Base-by-base conservation (phyloP, 2,797 vertebrate genomes). In the Fistularia tabacaria region DNA sequence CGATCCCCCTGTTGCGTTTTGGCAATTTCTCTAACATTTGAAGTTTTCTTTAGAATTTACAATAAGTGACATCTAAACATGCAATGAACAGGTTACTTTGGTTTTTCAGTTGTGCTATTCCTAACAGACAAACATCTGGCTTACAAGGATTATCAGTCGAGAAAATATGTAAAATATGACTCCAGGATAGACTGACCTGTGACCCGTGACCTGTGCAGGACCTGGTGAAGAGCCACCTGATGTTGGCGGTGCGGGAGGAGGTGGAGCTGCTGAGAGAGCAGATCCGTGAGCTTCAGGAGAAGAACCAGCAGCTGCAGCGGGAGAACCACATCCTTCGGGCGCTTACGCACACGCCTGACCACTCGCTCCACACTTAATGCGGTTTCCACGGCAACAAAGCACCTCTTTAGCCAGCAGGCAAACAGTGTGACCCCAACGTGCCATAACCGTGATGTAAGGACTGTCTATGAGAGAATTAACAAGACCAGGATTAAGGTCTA, bases 221-320 rank as follows among this genome's bases (percentile, higher is more conserved):
- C 80, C 87, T 94, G 83, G 92, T 93, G 48, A 94, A 94, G 79
- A 90, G 86, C 62, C 93, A 94, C 80, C 81, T 94, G 79, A 92
- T 92, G 91, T 70, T 92, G 62, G 91, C 92, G 0, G 93, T 94
- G 43, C 87, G 90, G 50, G 93, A 94, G 73, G 93, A 94, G 69
- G 90, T 93, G 61, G 91, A 93, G 69, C 67, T 93, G 49, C 84
- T 94, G 37, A 88, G 82, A 62, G 92, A 92, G 36, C 91, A 93
- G 76, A 93, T 94, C 71, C 89, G 87, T 64, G 91, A 93, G 14
- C 87, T 93, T 52, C 81, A 88, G 0, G 92, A 94, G 58, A 91
- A 87, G 60, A 94, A 94, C 36, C 87, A 86, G 0, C 81, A 89
- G 0, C 81, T 94, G 57, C 91, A 94, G 81, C 85, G 87, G 74